Percentiles rank a stretch among this genome's conserved stretches.
These are phyloP conservation scores for Entelurus aequoreus DNA, from an alignment of 2,113 vertebrate genomes.

Conservation along the genomic window DNA sequence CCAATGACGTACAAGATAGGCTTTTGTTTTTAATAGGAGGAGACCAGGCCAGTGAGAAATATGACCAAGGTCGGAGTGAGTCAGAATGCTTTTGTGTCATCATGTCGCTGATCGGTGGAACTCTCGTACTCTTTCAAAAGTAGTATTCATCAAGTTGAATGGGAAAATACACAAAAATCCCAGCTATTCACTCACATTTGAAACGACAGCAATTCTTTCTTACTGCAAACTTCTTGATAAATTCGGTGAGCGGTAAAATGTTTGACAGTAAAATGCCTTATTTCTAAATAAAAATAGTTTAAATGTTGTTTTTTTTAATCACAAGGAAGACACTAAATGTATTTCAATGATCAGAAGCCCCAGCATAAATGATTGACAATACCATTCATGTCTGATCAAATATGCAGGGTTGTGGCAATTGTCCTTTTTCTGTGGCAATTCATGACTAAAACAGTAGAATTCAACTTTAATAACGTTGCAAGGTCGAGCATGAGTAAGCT, in stretches of 20 bases:
- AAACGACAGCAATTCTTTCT: background rate
- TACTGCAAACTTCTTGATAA: background rate
- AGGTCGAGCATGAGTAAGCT: background rate
- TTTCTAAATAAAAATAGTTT: background rate
- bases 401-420: background rate
- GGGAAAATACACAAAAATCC: background rate
- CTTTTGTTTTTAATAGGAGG: background rate
- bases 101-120: conserved; percentile 1
- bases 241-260: background rate
- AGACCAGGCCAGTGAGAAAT: background rate
- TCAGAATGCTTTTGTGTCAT: background rate
- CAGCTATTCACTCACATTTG: background rate
- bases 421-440: background rate
- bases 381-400: background rate
- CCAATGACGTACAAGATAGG: background rate
- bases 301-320: background rate
- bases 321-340: no score
- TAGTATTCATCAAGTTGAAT: background rate
- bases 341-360: no score
- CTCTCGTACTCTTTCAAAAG: conserved; percentile 2
- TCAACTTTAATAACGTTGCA: background rate
- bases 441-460: background rate
- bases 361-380: no score
- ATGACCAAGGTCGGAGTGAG: conserved; percentile 1
- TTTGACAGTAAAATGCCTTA: background rate